Evolutionary conservation across 64 coral and sea anemone species (phyloP).

Genomic region (Montipora cactus): DNA sequence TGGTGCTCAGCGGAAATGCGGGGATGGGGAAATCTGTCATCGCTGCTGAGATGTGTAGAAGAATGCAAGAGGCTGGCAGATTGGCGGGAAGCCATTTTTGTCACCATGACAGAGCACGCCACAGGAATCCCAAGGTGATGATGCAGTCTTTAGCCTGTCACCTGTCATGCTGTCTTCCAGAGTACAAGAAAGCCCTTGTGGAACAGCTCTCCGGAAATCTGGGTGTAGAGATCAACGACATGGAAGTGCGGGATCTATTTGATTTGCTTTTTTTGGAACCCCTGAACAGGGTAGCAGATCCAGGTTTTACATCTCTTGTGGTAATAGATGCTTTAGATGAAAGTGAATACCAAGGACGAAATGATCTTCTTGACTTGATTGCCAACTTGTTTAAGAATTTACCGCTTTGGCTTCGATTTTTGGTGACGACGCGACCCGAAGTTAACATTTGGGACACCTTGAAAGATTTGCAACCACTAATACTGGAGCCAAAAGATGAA

Average conservation of each 20-base stretch:
- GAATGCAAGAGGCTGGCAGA: conserved; percentile 23
- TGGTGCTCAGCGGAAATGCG: conserved; percentile 48
- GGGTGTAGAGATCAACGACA: conserved; percentile 10
- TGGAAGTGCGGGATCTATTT: conserved; percentile 55
- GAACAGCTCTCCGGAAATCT: conserved; percentile 39
- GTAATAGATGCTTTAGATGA: conserved; percentile 71
- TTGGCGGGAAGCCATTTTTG: conserved; percentile 62
- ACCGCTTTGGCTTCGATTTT: conserved; percentile 40
- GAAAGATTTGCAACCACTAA: background rate
- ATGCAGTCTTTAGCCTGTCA: conserved; percentile 48
- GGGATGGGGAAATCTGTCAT: conserved; percentile 58
- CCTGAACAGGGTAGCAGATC: background rate
- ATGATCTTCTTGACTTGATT: conserved; percentile 40
- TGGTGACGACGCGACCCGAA: conserved; percentile 59
- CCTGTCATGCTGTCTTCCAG: conserved; percentile 32
- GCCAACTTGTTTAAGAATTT: conserved; percentile 5
- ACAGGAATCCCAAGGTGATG: conserved; percentile 53
- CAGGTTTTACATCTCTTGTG: background rate
- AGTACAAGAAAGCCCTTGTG: conserved; percentile 28
- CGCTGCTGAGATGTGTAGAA: conserved; percentile 25
- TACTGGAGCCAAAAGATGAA: conserved; percentile 9
- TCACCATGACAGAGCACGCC: conserved; percentile 38
- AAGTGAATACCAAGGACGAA: conserved; percentile 30
- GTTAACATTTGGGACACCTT: background rate
- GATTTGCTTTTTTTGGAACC: conserved; percentile 62